Conservation (phyloP, 2,113 vertebrate genomes). For the Actinemys pallida region DNA sequence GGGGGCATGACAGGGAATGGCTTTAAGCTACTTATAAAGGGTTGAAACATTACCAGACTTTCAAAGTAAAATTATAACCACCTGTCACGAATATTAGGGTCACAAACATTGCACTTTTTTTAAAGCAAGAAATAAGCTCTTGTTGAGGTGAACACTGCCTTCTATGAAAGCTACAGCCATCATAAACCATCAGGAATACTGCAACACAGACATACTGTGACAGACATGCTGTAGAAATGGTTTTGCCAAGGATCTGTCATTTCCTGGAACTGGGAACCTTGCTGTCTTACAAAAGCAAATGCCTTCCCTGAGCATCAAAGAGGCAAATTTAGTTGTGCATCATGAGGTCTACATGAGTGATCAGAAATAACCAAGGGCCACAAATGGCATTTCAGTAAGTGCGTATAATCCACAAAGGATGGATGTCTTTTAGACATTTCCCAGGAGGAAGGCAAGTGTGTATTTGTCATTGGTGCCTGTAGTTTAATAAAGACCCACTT, state of each 20-base stretch:
- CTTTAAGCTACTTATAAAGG: not conserved
- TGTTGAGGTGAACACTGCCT: not conserved
- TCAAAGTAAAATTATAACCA: slow-evolving; percentile 31
- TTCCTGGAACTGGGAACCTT: not conserved
- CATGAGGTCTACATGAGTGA: no score
- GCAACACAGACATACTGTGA: not conserved
- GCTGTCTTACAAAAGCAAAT: not conserved
- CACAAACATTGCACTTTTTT: slow-evolving; percentile 16
- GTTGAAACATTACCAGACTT: not conserved
- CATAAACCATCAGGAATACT: not conserved
- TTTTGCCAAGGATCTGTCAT: not conserved
- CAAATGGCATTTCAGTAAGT: not conserved
- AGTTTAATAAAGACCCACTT: not conserved
- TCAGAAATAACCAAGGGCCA: not conserved
- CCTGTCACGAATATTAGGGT: not conserved
- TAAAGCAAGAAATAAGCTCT: slow-evolving; percentile 9
- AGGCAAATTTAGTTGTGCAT: not conserved
- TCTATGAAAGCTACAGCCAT: slow-evolving; percentile 14
- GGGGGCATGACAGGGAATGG: not conserved
- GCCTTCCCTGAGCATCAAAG: no score
- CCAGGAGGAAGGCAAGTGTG: not conserved
- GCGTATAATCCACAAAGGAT: not conserved
- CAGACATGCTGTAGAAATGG: not conserved
- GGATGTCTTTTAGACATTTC: not conserved
- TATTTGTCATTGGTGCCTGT: slow-evolving; percentile 6